Percentiles rank a stretch among this genome's conserved stretches.
These are phyloP conservation scores for Isotomurus palustris DNA, from an alignment of 2,888 invertebrate genomes.

Conservation along the genomic window DNA sequence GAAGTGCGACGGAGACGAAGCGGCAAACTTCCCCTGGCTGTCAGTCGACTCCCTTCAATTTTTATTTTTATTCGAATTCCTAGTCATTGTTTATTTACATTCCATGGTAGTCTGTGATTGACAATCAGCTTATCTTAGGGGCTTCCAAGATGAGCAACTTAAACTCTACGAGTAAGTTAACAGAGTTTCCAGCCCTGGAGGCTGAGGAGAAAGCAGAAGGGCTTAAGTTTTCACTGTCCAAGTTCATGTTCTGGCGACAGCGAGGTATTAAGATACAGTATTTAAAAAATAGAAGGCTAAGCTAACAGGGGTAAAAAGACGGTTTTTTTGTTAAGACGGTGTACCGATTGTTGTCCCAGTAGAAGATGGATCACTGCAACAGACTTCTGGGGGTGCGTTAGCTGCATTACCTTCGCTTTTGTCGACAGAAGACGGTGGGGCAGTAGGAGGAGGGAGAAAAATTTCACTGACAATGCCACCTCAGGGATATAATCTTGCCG, in stretches of 20 bases:
- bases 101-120: no score
- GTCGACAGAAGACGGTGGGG: constrained; percentile 60
- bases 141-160: constrained; percentile 44
- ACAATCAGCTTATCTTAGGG: no score
- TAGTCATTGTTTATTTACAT: no score
- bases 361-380: no score
- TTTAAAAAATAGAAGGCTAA: neutral
- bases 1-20: no score
- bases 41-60: no score
- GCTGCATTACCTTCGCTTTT: no score
- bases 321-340: neutral
- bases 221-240: constrained; percentile 67
- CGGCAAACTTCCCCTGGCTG: no score
- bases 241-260: constrained; percentile 57
- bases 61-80: no score
- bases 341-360: no score
- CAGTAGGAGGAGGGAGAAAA: constrained; percentile 33
- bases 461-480: constrained; percentile 13
- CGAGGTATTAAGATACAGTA: constrained; percentile 15
- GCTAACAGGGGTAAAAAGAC: no score
- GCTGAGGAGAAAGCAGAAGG: constrained; percentile 69
- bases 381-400: no score
- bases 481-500: constrained; percentile 33
- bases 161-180: constrained; percentile 56
- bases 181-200: constrained; percentile 74